Conservation (phyloP, 2,888 invertebrate genomes). For the Ectemnius cavifrons region DNA sequence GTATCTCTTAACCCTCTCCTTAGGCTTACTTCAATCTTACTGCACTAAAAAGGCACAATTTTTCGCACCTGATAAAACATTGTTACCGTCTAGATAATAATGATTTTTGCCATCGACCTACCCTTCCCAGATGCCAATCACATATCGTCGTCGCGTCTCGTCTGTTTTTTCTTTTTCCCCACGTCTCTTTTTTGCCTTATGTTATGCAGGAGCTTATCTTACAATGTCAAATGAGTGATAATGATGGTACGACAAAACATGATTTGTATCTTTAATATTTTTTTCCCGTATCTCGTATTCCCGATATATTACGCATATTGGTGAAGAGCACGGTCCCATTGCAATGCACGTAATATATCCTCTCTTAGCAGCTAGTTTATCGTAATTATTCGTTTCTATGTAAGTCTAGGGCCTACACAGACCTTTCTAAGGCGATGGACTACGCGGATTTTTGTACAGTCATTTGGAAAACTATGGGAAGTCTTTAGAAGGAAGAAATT, state of each 20-base stretch:
- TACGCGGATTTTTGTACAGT: constrained; percentile 76
- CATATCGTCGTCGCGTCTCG: constrained; percentile 27
- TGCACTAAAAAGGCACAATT: constrained; percentile 78
- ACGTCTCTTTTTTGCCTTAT: constrained; percentile 21
- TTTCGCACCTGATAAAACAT: constrained; percentile 74
- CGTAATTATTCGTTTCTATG: constrained; percentile 69
- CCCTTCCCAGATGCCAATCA: constrained; percentile 43
- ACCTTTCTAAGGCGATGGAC: constrained; percentile 75
- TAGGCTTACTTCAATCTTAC: constrained; percentile 76
- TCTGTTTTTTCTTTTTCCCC: not conserved
- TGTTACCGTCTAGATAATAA: constrained; percentile 66
- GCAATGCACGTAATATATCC: constrained; percentile 70
- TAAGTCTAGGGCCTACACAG: constrained; percentile 71
- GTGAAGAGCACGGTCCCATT: constrained; percentile 57
- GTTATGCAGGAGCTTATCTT: constrained; percentile 55
- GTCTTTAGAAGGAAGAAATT: constrained; percentile 70
- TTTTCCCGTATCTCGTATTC: constrained; percentile 40
- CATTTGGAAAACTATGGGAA: constrained; percentile 72
- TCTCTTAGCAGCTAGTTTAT: constrained; percentile 70
- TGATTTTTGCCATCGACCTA: constrained; percentile 53
- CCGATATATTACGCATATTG: constrained; percentile 62
- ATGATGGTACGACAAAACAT: constrained; percentile 57
- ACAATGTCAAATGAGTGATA: constrained; percentile 59
- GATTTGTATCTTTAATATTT: constrained; percentile 45
- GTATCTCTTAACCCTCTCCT: constrained; percentile 66